Percentiles rank a stretch among this genome's conserved stretches.
Conservation (phyloP, 2,797 vertebrate species). For the Phataginus tetradactyla region DNA sequence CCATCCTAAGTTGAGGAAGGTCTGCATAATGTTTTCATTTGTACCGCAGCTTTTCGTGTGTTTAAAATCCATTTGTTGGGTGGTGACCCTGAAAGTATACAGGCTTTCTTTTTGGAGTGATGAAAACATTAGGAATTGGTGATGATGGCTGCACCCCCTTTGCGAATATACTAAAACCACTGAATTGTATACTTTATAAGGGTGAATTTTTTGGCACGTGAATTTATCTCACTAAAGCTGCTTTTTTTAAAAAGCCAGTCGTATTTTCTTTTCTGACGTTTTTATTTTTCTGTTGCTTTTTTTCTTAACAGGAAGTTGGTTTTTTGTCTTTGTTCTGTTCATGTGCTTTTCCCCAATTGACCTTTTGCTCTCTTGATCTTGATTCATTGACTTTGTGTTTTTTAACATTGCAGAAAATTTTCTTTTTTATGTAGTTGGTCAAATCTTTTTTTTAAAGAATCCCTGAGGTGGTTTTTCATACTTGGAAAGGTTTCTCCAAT, state of each 20-base stretch:
- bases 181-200: not conserved
- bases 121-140: not conserved
- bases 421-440: not conserved
- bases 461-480: not conserved
- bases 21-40: not conserved
- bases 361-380: not conserved
- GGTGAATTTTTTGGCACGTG: not conserved
- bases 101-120: not conserved
- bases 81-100: not conserved
- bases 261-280: not conserved
- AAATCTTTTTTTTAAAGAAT: not conserved
- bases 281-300: not conserved
- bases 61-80: not conserved
- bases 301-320: not conserved
- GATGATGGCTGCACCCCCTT: not conserved
- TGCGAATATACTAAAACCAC: not conserved
- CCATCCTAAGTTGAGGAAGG: not conserved
- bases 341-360: not conserved
- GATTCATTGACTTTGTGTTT: constrained; percentile 17
- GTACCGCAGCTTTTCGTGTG: not conserved
- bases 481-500: not conserved
- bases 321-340: constrained; percentile 2
- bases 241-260: not conserved
- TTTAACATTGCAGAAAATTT: not conserved
- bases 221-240: constrained; percentile 3